phyloP scores from a whole-genome alignment of 2,113 vertebrate species.

The Saccopteryx bilineata region DNA sequence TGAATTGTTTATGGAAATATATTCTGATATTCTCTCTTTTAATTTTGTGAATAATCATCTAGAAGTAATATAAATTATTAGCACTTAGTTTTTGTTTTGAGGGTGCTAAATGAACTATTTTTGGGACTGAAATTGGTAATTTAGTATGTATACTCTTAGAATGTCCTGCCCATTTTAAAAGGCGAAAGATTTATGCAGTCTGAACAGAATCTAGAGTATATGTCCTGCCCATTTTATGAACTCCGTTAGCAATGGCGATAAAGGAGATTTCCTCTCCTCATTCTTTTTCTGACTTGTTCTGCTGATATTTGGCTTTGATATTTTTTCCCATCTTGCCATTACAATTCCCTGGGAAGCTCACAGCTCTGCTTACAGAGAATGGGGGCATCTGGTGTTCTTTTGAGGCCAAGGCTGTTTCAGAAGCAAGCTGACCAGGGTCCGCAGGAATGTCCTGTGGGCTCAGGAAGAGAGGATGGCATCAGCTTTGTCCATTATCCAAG shows the following conservation, averaged over 20 bases:
- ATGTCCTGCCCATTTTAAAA: neutral
- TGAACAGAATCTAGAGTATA: no score
- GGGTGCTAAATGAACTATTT: neutral
- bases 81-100: neutral
- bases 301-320: neutral
- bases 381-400: neutral
- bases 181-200: no score
- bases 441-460: no score
- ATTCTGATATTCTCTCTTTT: neutral
- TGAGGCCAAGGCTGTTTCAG: neutral
- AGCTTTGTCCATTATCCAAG: neutral
- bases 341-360: neutral
- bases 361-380: no score
- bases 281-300: neutral
- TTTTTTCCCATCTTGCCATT: neutral
- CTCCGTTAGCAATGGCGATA: neutral
- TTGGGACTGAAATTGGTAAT: neutral
- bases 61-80: neutral
- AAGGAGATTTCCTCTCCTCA: neutral
- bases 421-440: neutral
- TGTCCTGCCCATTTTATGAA: neutral
- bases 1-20: neutral
- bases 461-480: fast-evolving
- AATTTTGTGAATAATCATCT: neutral
- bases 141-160: neutral